These are phyloP conservation scores for Albula glossodonta DNA, from an alignment of 2,113 vertebrate species.

Conservation along the genomic window DNA sequence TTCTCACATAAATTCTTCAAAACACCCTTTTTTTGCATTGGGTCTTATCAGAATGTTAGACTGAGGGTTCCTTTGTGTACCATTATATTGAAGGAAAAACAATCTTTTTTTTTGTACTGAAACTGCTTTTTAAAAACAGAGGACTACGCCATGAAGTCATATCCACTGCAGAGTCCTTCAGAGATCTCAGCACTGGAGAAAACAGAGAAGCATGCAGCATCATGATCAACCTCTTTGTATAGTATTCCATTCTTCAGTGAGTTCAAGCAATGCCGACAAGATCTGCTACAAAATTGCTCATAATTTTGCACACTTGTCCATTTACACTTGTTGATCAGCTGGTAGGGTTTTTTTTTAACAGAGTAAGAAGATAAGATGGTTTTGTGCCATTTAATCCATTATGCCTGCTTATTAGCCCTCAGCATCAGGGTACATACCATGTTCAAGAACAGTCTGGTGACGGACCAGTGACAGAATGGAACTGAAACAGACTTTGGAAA, in stretches of 20 bases:
- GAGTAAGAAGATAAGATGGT: background rate
- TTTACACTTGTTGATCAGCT: background rate
- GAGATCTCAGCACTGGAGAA: background rate
- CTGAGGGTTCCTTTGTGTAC: background rate
- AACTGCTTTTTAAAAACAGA: background rate
- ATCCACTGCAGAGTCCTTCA: background rate
- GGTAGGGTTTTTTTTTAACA: background rate
- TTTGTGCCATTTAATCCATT: slow-evolving; percentile 2
- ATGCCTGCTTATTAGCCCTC: background rate
- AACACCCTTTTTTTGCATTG: slow-evolving; percentile 9
- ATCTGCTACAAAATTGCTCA: background rate
- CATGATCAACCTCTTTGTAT: background rate
- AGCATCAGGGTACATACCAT: background rate
- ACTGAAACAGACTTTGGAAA: background rate
- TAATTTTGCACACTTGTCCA: background rate
- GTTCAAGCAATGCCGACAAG: background rate
- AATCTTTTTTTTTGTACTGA: background rate
- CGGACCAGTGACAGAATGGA: background rate
- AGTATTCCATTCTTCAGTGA: background rate
- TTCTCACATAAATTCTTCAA: slow-evolving; percentile 22
- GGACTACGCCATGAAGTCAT: background rate
- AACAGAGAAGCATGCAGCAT: background rate
- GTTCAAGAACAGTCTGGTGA: background rate
- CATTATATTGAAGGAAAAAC: background rate
- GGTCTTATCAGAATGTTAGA: background rate